Conservation (phyloP, 2,797 vertebrate genomes). For the Botia almorhae region DNA sequence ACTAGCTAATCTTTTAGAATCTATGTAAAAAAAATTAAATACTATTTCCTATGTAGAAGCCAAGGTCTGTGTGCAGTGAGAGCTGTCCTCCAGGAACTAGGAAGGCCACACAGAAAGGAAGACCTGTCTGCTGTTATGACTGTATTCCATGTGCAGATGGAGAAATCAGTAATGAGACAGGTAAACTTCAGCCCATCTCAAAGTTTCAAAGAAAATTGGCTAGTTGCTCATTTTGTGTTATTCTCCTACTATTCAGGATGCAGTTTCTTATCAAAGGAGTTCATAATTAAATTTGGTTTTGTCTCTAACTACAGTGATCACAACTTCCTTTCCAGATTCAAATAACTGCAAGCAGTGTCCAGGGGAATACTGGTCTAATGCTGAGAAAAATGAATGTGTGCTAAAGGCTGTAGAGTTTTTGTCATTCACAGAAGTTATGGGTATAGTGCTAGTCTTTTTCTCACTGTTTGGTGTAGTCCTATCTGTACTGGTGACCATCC, state of each 20-base stretch:
- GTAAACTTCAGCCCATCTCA: slow-evolving; percentile 54
- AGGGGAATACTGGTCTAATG: no score
- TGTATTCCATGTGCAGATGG: no score
- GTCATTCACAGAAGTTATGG: slow-evolving; percentile 78
- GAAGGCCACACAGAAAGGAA: no score
- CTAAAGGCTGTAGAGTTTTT: slow-evolving; percentile 80
- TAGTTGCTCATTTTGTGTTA: neutral
- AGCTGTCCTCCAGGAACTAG: slow-evolving; percentile 65
- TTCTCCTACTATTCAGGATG: slow-evolving; percentile 55
- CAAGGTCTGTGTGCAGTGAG: slow-evolving; percentile 79
- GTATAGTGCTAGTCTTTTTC: slow-evolving; percentile 73
- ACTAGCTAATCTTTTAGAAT: no score
- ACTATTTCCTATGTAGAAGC: slow-evolving; percentile 36
- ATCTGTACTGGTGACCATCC: slow-evolving; percentile 49
- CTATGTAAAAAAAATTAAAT: no score
- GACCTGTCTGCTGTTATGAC: no score
- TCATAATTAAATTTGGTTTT: neutral
- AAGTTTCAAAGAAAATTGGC: neutral
- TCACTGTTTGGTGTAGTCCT: slow-evolving; percentile 77
- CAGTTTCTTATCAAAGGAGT: slow-evolving; percentile 27
- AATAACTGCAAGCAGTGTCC: slow-evolving; percentile 66
- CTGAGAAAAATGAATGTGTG: slow-evolving; percentile 71
- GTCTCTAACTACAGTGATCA: slow-evolving; percentile 46
- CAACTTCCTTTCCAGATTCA: slow-evolving; percentile 73
- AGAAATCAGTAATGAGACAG: no score